Percentiles rank a stretch among this genome's conserved stretches.
Evolutionary conservation across 2,113 vertebrate species (phyloP).

Genomic region (Vireo altiloquus): DNA sequence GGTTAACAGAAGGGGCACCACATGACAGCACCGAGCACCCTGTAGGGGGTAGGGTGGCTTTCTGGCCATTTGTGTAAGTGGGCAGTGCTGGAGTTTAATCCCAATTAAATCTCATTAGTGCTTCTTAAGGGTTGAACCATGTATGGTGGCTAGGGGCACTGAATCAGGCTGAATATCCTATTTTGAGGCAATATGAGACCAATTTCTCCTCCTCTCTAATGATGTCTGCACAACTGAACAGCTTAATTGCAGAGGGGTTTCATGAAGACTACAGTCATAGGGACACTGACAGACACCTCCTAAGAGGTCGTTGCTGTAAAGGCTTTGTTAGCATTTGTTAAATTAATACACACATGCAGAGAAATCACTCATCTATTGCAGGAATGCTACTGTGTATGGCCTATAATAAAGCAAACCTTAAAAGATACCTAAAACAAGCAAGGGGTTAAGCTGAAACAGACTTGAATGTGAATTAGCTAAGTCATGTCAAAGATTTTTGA

Average conservation of each 20-base stretch:
- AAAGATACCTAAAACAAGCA: not conserved
- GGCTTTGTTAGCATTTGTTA: not conserved
- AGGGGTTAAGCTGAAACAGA: not conserved
- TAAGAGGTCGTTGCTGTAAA: not conserved
- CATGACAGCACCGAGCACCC: slow-evolving; percentile 6
- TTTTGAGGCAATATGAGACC: not conserved
- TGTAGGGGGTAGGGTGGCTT: not conserved
- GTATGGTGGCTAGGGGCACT: not conserved
- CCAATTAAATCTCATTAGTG: slow-evolving; percentile 53
- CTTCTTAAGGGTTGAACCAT: slow-evolving; percentile 48
- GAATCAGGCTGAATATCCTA: slow-evolving; percentile 27
- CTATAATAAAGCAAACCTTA: not conserved
- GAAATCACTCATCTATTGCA: not conserved
- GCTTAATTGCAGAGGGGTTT: not conserved
- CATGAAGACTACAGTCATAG: not conserved
- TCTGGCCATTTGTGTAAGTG: slow-evolving; percentile 59
- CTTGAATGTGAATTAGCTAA: not conserved
- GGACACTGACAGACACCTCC: not conserved
- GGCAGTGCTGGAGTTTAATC: slow-evolving; percentile 46
- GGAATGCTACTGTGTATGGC: not conserved
- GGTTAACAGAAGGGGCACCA: slow-evolving; percentile 40
- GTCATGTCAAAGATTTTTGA: not conserved
- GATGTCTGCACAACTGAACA: not conserved
- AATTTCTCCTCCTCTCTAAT: not conserved
- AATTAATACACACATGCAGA: not conserved